Evolutionary conservation across 1,140 invertebrate genomes (phyloP), one percentile per base, ranked within the genome.

Genomic region (Drosophila kepulauana): DNA sequence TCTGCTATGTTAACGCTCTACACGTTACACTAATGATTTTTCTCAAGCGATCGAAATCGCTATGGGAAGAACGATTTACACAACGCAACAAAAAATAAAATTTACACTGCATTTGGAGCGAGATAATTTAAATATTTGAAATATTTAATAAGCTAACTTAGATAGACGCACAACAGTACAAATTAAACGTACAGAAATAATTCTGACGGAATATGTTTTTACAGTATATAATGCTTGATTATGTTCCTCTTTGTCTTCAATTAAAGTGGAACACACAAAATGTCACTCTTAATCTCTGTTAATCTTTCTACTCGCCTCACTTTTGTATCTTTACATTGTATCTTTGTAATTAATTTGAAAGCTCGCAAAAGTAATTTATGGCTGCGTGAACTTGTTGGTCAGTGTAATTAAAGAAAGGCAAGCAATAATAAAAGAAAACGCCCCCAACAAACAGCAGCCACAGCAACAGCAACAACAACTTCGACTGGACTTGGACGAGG

Each of bases 321-420:
- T 25, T 25, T 6, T n/a, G 38, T 8, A 41, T 41, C 8, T 11
- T 41, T 41, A 10, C 8, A 10, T 41, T 11, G 38, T 41, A 11
- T 41, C 38, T 41, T 41, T n/a, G 11, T n/a, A 8, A 41, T 41
- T n/a, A 41, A n/a, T 41, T 41, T 41, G 35, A 41, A 54, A 30
- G 13, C 30, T 35, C 3, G 4, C n/a, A 15, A 33, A 11, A 33
- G 51, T 54, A 30, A 13, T 48, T 20, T 16, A n/a, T 43, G 41
- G 0, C 20, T 20, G 16, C 13, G 1, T 20, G 11, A 1, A 5
- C 16, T 45, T 33, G 38, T 51, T 63, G 51, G 1, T 5, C 4
- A 61, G 59, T 67, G 71, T 67, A 68, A 79, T 73, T 79, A 56
- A 76, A 82, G 70, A 63, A 72, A 57, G 35, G 35, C 57, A 69